Conservation (phyloP, 64 coral and sea anemone genomes). For the Montipora capricornis region DNA sequence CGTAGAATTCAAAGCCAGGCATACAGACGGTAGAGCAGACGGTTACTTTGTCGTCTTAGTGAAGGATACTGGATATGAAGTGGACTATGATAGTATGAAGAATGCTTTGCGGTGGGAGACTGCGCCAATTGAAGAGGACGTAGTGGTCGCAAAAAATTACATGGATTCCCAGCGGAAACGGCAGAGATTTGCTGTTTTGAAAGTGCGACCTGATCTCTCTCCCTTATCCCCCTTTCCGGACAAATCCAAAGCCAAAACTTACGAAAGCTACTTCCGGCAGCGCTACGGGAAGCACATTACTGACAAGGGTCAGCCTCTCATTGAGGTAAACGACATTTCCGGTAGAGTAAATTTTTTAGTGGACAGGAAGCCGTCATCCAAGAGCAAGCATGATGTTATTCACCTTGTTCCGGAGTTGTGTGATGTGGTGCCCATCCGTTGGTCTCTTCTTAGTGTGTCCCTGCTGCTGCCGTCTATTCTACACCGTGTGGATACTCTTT, state of each 20-base stretch:
- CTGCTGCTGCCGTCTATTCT: conserved; percentile 81
- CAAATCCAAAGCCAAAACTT: conserved; percentile 73
- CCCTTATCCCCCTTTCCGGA: conserved; percentile 79
- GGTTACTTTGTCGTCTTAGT: conserved; percentile 73
- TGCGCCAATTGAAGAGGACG: background rate
- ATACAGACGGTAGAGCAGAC: background rate
- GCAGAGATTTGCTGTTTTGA: conserved; percentile 49
- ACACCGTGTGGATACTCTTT: conserved; percentile 77
- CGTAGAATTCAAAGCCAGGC: background rate
- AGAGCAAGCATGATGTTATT: conserved; percentile 2
- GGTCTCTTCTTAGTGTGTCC: conserved; percentile 51
- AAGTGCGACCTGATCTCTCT: conserved; percentile 50
- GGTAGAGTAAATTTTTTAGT: conserved; percentile 73
- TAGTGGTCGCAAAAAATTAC: conserved; percentile 51
- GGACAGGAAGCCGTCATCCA: conserved; percentile 61
- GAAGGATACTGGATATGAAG: background rate
- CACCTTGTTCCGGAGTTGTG: conserved; percentile 89
- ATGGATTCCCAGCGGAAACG: background rate
- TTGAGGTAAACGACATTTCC: conserved; percentile 65
- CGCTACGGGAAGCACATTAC: conserved; percentile 10
- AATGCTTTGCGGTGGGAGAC: background rate
- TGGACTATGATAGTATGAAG: background rate
- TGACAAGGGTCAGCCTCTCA: conserved; percentile 52
- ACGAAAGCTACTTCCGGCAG: conserved; percentile 61
- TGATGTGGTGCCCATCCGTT: conserved; percentile 2